Conservation (phyloP, 2,113 vertebrate genomes). For the Amazona guildingii region DNA sequence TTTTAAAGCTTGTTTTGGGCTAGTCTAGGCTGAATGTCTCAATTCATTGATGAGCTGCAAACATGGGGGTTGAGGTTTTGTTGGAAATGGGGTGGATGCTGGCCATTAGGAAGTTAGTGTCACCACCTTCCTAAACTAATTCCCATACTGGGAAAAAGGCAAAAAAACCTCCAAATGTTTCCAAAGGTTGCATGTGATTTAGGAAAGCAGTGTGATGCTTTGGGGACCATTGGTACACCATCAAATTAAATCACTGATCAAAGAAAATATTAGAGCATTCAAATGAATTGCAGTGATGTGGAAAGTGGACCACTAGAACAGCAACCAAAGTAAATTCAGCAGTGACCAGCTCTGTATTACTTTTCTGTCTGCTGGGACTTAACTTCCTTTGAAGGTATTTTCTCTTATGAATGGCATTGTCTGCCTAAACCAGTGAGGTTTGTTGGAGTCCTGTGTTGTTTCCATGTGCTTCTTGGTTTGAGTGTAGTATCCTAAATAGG, state of each 20-base stretch:
- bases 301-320: constrained; percentile 2
- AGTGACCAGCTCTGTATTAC: neutral
- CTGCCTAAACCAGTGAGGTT: neutral
- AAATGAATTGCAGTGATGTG: neutral
- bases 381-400: neutral
- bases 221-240: neutral
- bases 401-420: neutral
- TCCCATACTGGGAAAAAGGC: neutral
- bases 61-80: neutral
- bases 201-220: neutral
- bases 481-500: neutral
- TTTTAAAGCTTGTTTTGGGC: neutral
- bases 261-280: neutral
- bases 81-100: neutral
- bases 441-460: neutral
- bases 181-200: neutral
- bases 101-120: neutral
- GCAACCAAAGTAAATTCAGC: neutral
- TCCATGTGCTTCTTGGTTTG: neutral
- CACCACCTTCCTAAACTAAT: neutral
- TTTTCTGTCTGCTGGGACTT: neutral
- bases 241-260: neutral
- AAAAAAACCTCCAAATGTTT: neutral
- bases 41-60: neutral
- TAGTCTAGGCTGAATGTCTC: neutral